Conservation (phyloP, 2,888 invertebrate genomes). For the Lamproptera curius region DNA sequence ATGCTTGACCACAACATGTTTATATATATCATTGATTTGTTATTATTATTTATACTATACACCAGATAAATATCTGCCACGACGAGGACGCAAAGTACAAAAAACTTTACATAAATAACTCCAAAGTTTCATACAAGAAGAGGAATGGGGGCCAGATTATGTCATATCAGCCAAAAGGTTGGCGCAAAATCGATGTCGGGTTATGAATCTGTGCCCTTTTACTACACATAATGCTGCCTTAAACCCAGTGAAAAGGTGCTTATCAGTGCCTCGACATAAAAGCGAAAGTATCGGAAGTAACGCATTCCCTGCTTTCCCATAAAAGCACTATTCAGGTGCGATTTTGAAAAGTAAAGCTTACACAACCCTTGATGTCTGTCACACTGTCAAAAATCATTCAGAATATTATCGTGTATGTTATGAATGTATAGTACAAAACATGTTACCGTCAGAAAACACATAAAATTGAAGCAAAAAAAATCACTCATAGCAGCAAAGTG, state of each 20-base stretch:
- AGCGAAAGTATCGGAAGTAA: conserved; percentile 13
- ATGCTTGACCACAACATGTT: too few species aligned
- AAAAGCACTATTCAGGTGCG: not conserved
- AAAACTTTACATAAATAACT: too few species aligned
- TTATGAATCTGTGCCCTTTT: not conserved
- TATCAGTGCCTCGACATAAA: conserved; percentile 11
- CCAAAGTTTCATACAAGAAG: too few species aligned
- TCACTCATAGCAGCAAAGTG: too few species aligned
- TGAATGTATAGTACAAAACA: too few species aligned
- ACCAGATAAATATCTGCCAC: too few species aligned
- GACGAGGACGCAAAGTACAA: too few species aligned
- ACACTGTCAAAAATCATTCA: not conserved
- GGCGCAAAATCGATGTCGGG: conserved; percentile 13
- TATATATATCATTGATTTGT: too few species aligned
- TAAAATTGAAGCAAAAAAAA: too few species aligned
- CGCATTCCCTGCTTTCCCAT: conserved; percentile 8
- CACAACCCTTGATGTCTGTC: not conserved
- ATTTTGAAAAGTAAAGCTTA: not conserved
- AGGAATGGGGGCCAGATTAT: too few species aligned
- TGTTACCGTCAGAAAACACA: too few species aligned
- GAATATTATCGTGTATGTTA: not conserved
- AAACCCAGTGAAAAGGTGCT: conserved; percentile 4
- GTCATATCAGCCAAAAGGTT: not conserved
- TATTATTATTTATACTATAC: too few species aligned
- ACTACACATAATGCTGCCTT: conserved; percentile 6